phyloP scores from a whole-genome alignment of 2,888 invertebrate species.

The Ellobium chinense region DNA sequence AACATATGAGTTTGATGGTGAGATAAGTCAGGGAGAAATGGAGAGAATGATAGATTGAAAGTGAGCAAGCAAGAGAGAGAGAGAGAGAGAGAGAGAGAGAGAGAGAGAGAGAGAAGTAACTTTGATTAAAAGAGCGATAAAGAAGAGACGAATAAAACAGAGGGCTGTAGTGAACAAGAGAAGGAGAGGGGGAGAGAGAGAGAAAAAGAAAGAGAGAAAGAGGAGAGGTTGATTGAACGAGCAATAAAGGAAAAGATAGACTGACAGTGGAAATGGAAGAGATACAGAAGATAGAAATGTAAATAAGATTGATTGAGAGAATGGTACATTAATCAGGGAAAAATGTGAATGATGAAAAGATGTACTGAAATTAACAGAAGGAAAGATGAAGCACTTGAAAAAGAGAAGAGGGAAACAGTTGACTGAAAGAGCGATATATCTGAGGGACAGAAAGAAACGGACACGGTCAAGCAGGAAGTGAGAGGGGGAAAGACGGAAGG shows the following conservation, averaged over 20 bases:
- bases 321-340: too few relatives aligned
- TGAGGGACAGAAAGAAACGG: too few relatives aligned
- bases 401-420: too few relatives aligned
- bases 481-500: too few relatives aligned
- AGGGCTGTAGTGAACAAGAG: neutral
- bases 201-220: neutral
- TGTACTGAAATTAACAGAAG: too few relatives aligned
- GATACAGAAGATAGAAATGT: neutral
- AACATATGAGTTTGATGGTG: neutral
- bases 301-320: too few relatives aligned
- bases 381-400: too few relatives aligned
- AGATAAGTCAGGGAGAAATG: neutral
- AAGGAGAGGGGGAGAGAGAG: neutral
- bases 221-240: neutral
- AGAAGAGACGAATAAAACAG: neutral
- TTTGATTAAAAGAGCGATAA: neutral
- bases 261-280: neutral
- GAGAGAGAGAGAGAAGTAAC: neutral
- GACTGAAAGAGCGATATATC: too few relatives aligned
- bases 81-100: neutral
- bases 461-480: too few relatives aligned
- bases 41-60: neutral
- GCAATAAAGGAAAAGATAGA: neutral
- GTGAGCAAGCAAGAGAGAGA: conserved; percentile 17
- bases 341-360: too few relatives aligned